Evolutionary conservation across 2,888 invertebrate species (phyloP).

Genomic region (Serrognathus titanus): DNA sequence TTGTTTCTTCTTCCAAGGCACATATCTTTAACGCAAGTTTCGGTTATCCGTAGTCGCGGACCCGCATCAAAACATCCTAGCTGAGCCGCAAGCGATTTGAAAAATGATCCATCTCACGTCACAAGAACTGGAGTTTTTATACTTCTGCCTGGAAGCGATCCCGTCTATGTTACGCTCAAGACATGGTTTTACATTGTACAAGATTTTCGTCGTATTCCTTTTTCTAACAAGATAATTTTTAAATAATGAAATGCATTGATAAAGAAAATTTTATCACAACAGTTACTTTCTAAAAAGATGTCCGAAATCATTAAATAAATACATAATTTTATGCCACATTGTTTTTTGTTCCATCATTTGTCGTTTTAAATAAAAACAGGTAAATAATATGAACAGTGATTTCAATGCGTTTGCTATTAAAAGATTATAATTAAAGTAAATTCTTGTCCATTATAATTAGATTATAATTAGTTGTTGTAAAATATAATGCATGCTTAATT

Average conservation of each 20-base stretch:
- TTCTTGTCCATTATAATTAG: too few relatives aligned
- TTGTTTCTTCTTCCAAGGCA: constrained; percentile 23
- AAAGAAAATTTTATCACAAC: not conserved
- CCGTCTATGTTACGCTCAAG: constrained; percentile 7
- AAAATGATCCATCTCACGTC: constrained; percentile 50
- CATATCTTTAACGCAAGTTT: constrained; percentile 27
- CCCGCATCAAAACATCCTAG: constrained; percentile 48
- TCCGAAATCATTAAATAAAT: too few relatives aligned
- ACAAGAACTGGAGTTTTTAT: constrained; percentile 34
- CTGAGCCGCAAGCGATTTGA: constrained; percentile 47
- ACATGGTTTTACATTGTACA: not conserved
- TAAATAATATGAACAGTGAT: too few relatives aligned
- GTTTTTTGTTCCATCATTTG: too few relatives aligned
- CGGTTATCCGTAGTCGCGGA: constrained; percentile 38
- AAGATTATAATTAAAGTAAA: too few relatives aligned
- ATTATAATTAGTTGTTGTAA: too few relatives aligned
- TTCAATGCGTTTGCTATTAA: too few relatives aligned
- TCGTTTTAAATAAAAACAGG: too few relatives aligned
- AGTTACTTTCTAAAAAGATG: too few relatives aligned
- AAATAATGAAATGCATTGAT: not conserved
- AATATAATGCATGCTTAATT: too few relatives aligned
- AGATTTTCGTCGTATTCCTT: not conserved
- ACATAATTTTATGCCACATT: too few relatives aligned
- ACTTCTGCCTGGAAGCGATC: constrained; percentile 28
- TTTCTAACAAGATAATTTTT: constrained; percentile 3